Evolutionary conservation across 2,113 vertebrate genomes (phyloP).

Genomic region (Zosterops lateralis): DNA sequence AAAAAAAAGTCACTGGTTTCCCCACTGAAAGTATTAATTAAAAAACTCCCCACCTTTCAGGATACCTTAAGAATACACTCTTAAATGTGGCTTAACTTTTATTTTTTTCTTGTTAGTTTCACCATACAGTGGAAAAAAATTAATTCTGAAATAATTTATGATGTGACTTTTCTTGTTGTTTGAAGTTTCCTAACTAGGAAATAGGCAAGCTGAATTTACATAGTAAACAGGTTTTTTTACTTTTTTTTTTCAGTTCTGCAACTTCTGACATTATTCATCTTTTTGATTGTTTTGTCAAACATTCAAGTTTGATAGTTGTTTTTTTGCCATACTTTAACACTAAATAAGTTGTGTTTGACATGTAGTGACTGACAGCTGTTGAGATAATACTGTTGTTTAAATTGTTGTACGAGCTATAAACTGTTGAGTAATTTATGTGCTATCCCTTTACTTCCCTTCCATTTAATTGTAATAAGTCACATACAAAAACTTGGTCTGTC

Average conservation of each 20-base stretch:
- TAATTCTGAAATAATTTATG: not conserved
- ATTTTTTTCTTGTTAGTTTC: not conserved
- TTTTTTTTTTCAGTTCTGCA: not conserved
- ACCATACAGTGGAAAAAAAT: not conserved
- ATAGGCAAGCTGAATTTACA: not conserved
- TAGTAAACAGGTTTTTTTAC: not conserved
- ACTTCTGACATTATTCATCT: not conserved
- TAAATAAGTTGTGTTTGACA: not conserved
- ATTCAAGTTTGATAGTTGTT: not conserved
- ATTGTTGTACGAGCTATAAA: not conserved
- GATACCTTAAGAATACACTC: not conserved
- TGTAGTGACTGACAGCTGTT: not conserved
- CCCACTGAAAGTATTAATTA: not conserved
- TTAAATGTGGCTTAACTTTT: not conserved
- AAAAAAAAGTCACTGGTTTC: not conserved
- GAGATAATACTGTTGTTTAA: not conserved
- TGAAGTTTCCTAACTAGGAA: not conserved
- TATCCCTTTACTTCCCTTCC: not conserved
- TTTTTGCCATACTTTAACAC: not conserved
- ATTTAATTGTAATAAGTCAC: not conserved
- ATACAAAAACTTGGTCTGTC: not conserved
- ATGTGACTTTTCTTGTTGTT: not conserved
- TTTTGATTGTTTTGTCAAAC: not conserved
- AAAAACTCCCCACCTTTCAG: fast-evolving
- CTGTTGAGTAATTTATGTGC: not conserved